Evolutionary conservation across 2,888 invertebrate species (phyloP), one percentile per base, ranked within the genome.

Genomic region (Euclidia mi): DNA sequence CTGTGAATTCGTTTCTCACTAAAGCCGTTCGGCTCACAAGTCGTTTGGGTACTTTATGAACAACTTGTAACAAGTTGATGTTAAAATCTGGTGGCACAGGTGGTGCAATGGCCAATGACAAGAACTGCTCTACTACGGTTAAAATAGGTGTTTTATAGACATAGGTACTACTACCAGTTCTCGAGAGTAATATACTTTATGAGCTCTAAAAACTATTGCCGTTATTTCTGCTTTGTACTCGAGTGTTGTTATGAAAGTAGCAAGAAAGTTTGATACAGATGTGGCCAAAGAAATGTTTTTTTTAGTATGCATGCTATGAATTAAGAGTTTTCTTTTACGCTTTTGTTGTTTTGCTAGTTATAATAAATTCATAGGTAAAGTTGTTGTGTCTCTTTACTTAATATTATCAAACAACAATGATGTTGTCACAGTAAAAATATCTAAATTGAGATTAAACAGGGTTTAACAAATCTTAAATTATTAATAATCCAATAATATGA

Each of bases 81-180:
- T 58, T 58, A 58, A 71, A 68, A 65, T 71, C 73, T 60, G 58
- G 51, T 29, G 53, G 17, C 71, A 28, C 73, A 73, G 73, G 73
- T 73, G 72, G 40, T 47, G 49, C 58, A 31, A 40, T n/a, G 25
- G 29, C 29, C 61, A 59, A 57, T 64, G 56, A 67, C 55, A 48
- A 46, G 29, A 51, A 58, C 62, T 49, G 46, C 48, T 10, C 6
- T 12, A 57, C 48, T 49, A 29, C 42, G 40, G 41, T 65, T 67
- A 67, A 62, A 72, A 65, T 70, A 62, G 41, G 29, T 60, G 45
- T 58, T 72, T 70, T 72, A 65, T 38, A 45, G 48, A 15, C 32
- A 45, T 12, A 3, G 43, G 42, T 37, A 41, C 32, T 59, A 56
- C 34, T 18, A 66, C 4, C 6, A 58, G 59, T 60, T 56, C 42